Evolutionary conservation across 1,140 invertebrate genomes (phyloP).

Genomic region (Leptinotarsa texana): DNA sequence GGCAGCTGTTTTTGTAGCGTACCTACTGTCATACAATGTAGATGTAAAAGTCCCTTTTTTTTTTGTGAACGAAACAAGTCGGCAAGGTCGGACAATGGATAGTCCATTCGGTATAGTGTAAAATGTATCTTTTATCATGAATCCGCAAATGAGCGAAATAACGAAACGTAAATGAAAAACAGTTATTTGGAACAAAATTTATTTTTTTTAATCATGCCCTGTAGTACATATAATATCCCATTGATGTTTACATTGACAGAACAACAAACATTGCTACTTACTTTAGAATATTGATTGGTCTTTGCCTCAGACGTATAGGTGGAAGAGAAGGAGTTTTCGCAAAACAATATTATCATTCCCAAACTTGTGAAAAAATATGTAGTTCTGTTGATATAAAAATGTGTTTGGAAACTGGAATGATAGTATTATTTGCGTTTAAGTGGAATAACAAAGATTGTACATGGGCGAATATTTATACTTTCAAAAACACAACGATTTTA

Average conservation of each 20-base stretch:
- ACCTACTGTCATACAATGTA: no score
- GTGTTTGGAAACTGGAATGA: constrained; percentile 8
- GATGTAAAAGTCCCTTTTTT: no score
- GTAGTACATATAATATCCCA: constrained; percentile 30
- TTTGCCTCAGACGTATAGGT: neutral
- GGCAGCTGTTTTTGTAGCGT: no score
- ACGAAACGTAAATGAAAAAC: no score
- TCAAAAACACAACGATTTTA: neutral
- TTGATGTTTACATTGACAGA: constrained; percentile 37
- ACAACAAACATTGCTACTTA: constrained; percentile 36
- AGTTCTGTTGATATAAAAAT: constrained; percentile 10
- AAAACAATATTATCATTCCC: neutral
- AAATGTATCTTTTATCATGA: no score
- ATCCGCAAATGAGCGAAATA: no score
- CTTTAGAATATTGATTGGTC: constrained; percentile 18
- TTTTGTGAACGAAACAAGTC: no score
- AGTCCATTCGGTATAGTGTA: no score
- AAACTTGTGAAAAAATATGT: constrained; percentile 18
- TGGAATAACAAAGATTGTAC: constrained; percentile 15
- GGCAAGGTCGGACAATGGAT: no score
- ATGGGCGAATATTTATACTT: constrained; percentile 6
- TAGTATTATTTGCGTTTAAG: neutral
- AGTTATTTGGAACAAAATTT: constrained; percentile 16
- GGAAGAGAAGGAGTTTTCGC: constrained; percentile 1
- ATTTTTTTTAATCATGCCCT: constrained; percentile 4